Evolutionary conservation across 2,113 vertebrate species (phyloP).

Genomic region (Tricholaema leucomelas): DNA sequence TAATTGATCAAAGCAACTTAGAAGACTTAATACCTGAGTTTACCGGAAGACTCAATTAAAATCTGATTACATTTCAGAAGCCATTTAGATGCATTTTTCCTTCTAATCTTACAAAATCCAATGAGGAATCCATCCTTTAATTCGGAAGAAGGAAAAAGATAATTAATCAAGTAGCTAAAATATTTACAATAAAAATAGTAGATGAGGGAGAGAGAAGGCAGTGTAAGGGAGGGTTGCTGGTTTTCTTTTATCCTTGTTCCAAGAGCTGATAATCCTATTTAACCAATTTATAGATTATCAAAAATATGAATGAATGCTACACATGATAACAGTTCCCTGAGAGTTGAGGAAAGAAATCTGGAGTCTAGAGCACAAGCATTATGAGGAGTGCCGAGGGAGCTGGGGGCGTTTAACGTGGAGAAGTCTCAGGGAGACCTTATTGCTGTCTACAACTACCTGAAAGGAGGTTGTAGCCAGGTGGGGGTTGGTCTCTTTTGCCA

Average conservation of each 20-base stretch:
- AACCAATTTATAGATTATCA: neutral
- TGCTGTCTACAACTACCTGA: no score
- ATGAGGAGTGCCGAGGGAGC: no score
- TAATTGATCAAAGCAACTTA: neutral
- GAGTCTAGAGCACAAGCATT: no score
- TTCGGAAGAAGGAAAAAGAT: neutral
- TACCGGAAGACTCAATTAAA: neutral
- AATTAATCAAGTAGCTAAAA: neutral
- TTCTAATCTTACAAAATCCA: neutral
- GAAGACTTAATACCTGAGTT: neutral
- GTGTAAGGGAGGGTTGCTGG: rapidly evolving
- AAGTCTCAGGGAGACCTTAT: no score
- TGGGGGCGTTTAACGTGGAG: no score
- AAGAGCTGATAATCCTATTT: neutral
- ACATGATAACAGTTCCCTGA: neutral
- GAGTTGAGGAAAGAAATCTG: neutral
- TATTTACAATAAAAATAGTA: neutral
- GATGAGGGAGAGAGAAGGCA: neutral
- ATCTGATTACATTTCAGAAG: neutral
- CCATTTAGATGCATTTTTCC: neutral
- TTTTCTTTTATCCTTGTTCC: neutral
- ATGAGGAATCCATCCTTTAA: neutral
- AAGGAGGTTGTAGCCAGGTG: no score
- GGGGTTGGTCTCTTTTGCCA: no score
- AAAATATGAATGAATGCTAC: neutral